Conservation (phyloP, 2,113 vertebrate species). For the Alligator mississippiensis region DNA sequence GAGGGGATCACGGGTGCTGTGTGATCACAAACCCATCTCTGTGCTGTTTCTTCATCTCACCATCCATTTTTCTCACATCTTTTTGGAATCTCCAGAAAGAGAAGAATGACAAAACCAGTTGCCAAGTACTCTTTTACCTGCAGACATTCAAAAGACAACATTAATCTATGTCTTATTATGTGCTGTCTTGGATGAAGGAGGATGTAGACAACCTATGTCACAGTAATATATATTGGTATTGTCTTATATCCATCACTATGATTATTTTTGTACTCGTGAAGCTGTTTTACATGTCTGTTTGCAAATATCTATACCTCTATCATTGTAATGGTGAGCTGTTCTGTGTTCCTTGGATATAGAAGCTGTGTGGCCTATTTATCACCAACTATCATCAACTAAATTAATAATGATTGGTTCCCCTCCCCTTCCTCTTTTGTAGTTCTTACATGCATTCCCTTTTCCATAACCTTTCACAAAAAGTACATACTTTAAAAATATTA, state of each 20-base stretch:
- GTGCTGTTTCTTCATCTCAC: not conserved
- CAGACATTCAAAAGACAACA: not conserved
- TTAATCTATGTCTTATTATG: not conserved
- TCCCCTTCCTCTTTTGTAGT: not conserved
- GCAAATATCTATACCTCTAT: not conserved
- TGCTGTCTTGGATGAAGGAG: not conserved
- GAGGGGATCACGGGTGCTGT: not conserved
- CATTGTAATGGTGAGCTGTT: not conserved
- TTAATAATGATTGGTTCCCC: not conserved
- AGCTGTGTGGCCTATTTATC: not conserved
- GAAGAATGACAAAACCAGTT: not conserved
- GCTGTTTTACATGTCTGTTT: not conserved
- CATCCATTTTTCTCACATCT: not conserved
- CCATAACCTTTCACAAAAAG: not conserved
- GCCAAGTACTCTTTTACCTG: not conserved
- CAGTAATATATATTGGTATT: not conserved
- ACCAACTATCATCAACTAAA: not conserved
- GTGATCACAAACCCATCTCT: not conserved
- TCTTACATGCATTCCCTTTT: not conserved
- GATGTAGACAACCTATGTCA: not conserved
- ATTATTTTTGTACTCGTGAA: not conserved
- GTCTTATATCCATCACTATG: not conserved
- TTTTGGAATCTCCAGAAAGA: not conserved
- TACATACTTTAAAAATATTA: not conserved
- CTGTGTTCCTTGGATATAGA: not conserved